These are phyloP conservation scores for Sphaerophoria rueppellii DNA, from an alignment of 2,888 invertebrate species.

Conservation along the genomic window DNA sequence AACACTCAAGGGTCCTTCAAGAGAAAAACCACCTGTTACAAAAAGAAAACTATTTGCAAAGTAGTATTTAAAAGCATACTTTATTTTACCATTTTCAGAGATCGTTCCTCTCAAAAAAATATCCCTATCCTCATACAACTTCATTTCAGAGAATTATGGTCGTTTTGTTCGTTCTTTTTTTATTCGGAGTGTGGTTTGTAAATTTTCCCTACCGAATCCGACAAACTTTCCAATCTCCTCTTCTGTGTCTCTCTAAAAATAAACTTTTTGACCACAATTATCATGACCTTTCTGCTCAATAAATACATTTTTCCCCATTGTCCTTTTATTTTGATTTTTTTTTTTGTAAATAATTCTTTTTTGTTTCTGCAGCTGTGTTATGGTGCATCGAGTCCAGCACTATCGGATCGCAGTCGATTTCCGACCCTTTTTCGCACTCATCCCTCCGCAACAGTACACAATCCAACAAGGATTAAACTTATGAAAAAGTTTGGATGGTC, in stretches of 20 bases:
- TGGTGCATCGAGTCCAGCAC: constrained; percentile 98
- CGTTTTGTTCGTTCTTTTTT: no score
- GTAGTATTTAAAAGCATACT: no score
- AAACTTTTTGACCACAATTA: constrained; percentile 20
- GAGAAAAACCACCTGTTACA: no score
- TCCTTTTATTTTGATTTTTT: neutral
- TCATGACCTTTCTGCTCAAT: constrained; percentile 18
- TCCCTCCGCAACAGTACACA: constrained; percentile 99
- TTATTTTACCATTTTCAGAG: no score
- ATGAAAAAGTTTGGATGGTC: constrained; percentile 99
- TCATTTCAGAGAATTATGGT: neutral
- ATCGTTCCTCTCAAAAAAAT: constrained; percentile 5
- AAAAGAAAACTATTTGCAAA: no score
- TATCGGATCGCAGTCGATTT: constrained; percentile 98
- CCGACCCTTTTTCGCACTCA: constrained; percentile 99
- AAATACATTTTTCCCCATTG: neutral
- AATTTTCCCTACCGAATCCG: neutral
- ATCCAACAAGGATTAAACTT: constrained; percentile 97
- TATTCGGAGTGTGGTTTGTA: neutral
- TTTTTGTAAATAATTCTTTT: constrained; percentile 6
- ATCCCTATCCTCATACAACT: constrained; percentile 4
- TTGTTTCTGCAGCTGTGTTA: constrained; percentile 93
- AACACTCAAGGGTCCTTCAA: no score
- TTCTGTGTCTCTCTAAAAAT: neutral
- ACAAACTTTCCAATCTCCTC: neutral